These are phyloP conservation scores for Notoglanidium macrostoma DNA, from an alignment of 2,797 vertebrate species.

Conservation along the genomic window DNA sequence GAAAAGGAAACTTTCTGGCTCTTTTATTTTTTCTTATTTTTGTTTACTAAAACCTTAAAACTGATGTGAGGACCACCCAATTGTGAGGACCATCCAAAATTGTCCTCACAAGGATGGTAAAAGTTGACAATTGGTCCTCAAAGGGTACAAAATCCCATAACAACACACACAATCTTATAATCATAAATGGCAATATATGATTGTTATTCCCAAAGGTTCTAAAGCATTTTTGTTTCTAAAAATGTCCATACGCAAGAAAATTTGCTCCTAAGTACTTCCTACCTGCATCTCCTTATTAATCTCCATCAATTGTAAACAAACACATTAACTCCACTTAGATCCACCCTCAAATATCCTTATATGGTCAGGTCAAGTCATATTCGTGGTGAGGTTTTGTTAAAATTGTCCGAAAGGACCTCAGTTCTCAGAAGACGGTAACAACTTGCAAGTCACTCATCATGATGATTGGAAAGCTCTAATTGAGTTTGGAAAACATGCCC, in stretches of 20 bases:
- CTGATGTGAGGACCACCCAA: too few species aligned
- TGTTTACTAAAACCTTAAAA: too few species aligned
- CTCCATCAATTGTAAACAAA: neutral
- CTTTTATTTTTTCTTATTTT: too few species aligned
- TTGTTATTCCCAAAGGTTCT: neutral
- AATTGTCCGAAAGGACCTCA: neutral
- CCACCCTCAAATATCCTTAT: neutral
- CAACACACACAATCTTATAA: neutral
- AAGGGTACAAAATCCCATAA: too few species aligned
- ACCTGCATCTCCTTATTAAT: neutral
- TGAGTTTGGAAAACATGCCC: neutral
- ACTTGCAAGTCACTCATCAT: neutral
- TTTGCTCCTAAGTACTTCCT: neutral
- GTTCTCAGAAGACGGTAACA: neutral
- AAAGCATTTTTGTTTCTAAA: neutral
- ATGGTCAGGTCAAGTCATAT: neutral
- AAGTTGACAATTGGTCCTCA: too few species aligned
- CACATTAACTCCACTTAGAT: neutral
- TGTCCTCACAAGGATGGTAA: too few species aligned
- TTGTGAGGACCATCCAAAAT: too few species aligned
- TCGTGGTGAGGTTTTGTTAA: neutral
- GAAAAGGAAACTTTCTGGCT: too few species aligned
- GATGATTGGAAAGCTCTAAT: neutral
- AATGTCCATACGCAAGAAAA: neutral
- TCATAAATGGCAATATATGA: neutral